Conservation (phyloP, 1,140 invertebrate genomes). For the Calephelis virginiensis region DNA sequence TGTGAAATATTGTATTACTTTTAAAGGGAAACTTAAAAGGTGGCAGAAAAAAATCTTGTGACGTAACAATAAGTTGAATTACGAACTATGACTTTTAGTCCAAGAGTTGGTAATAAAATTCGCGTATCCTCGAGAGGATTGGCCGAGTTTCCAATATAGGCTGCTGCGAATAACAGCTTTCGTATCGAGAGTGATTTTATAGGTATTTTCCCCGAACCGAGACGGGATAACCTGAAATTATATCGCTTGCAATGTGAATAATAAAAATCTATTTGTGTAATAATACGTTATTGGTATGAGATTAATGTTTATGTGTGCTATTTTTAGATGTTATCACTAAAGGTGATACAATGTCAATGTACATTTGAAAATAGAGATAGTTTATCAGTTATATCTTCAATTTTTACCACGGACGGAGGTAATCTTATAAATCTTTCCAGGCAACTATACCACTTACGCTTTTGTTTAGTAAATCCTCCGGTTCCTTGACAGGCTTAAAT, state of each 20-base stretch:
- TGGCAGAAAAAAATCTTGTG: slow-evolving; percentile 6
- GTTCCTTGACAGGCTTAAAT: too few species aligned
- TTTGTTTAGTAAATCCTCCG: too few species aligned
- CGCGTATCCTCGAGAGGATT: slow-evolving; percentile 49
- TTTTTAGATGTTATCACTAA: too few species aligned
- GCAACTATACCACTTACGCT: too few species aligned
- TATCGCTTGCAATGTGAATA: neutral
- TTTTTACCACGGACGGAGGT: too few species aligned
- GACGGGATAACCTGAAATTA: slow-evolving; percentile 38
- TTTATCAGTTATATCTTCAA: too few species aligned
- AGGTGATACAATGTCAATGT: too few species aligned
- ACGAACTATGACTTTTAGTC: slow-evolving; percentile 44
- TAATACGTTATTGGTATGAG: slow-evolving; percentile 1
- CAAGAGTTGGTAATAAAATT: slow-evolving; percentile 51
- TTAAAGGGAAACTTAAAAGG: neutral
- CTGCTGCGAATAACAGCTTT: slow-evolving; percentile 55
- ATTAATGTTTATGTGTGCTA: neutral
- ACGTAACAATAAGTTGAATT: too few species aligned
- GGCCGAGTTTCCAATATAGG: slow-evolving; percentile 53
- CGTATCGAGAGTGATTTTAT: slow-evolving; percentile 52
- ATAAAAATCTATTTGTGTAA: slow-evolving; percentile 11
- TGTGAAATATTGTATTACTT: too few species aligned
- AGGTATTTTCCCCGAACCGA: slow-evolving; percentile 52
- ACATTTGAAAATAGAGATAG: too few species aligned
- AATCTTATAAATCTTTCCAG: too few species aligned